These are phyloP conservation scores for Menidia menidia DNA, from an alignment of 2,797 vertebrate species.

Conservation along the genomic window DNA sequence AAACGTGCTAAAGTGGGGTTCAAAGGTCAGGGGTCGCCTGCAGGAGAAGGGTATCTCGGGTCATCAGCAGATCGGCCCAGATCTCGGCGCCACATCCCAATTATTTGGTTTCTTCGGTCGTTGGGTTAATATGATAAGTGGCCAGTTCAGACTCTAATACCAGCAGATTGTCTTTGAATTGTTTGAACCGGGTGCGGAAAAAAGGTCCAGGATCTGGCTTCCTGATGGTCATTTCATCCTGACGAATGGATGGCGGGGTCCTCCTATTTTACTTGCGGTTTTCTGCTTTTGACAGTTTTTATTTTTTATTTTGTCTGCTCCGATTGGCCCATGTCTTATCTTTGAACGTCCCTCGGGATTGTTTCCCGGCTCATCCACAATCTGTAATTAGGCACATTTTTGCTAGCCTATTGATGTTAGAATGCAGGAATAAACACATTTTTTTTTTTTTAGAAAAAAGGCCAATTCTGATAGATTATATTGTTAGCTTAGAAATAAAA, in stretches of 20 bases:
- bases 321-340: conserved; percentile 4
- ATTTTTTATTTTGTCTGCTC: background rate
- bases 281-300: background rate
- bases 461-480: conserved; percentile 30
- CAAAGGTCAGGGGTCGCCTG: conserved; percentile 65
- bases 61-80: conserved; percentile 64
- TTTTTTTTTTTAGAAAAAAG: conserved; percentile 14
- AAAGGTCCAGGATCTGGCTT: no score
- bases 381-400: conserved; percentile 5
- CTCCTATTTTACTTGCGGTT: background rate
- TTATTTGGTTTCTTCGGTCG: conserved; percentile 71
- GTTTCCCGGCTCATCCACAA: conserved; percentile 21
- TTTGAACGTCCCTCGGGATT: conserved; percentile 20
- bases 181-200: conserved; percentile 57
- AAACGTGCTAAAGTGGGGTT: conserved; percentile 65
- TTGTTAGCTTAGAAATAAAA: conserved; percentile 47
- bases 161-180: conserved; percentile 56
- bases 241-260: conserved; percentile 2
- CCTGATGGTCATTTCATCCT: conserved; percentile 19
- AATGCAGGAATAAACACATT: background rate
- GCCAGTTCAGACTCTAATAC: conserved; percentile 78
- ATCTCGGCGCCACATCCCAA: conserved; percentile 66
- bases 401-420: conserved; percentile 8
- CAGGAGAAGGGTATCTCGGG: conserved; percentile 74
- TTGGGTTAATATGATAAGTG: conserved; percentile 81